phyloP scores from a whole-genome alignment of 2,113 vertebrate species.

The Heterotilapia buettikoferi region DNA sequence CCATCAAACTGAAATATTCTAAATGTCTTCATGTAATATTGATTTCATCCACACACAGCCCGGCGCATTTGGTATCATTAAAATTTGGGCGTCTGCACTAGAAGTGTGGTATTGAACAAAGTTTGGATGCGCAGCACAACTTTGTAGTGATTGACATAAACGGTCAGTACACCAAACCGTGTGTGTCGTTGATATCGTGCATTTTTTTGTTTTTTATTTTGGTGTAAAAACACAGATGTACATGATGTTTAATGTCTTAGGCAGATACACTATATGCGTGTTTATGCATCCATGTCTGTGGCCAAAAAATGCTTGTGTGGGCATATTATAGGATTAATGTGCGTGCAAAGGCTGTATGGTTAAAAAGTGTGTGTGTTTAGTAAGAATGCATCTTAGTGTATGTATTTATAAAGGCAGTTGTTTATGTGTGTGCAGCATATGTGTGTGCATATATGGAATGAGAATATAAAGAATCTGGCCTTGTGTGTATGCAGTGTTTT shows the following conservation, averaged over 20 bases:
- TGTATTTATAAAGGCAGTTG: not conserved
- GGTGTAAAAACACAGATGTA: not conserved
- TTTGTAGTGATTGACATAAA: not conserved
- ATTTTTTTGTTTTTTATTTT: not conserved
- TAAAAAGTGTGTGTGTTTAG: not conserved
- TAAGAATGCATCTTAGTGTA: not conserved
- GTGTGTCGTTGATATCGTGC: not conserved
- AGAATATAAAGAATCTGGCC: conserved; percentile 2
- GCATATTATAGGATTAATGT: not conserved
- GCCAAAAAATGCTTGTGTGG: not conserved
- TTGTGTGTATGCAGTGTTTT: not conserved
- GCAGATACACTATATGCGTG: not conserved
- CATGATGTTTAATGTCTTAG: not conserved
- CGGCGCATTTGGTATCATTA: not conserved
- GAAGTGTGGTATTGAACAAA: not conserved
- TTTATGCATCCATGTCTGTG: not conserved
- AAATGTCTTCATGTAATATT: not conserved
- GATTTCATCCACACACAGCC: not conserved
- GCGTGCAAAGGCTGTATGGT: not conserved
- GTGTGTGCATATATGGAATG: not conserved
- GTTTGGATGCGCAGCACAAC: not conserved
- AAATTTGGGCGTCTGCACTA: not conserved
- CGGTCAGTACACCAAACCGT: not conserved
- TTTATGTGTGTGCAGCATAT: not conserved
- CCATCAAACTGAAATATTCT: not conserved